Evolutionary conservation across 2,888 invertebrate species (phyloP).

Genomic region (Toxonevra muliebris): DNA sequence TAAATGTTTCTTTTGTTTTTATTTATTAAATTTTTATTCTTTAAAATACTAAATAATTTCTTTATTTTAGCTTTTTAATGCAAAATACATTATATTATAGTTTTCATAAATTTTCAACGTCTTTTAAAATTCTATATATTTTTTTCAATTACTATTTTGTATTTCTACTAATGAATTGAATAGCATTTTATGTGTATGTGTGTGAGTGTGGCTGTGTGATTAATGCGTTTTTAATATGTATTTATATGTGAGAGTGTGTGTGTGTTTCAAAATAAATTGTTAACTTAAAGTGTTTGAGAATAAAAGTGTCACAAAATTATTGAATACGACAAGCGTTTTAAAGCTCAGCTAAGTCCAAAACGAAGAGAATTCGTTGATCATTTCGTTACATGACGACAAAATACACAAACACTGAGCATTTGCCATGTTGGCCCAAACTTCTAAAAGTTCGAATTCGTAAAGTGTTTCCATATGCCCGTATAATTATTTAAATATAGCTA

Average conservation of each 20-base stretch:
- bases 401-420: too few species aligned
- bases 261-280: conserved; percentile 13
- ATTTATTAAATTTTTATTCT: conserved; percentile 22
- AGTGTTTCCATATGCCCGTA: too few species aligned
- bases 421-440: too few species aligned
- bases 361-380: too few species aligned
- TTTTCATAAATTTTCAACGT: conserved; percentile 24
- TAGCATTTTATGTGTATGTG: conserved; percentile 9
- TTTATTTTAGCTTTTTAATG: conserved; percentile 5
- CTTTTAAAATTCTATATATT: conserved; percentile 19
- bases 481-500: too few species aligned
- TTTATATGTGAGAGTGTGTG: conserved; percentile 18
- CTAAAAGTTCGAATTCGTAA: too few species aligned
- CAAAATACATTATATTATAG: conserved; percentile 14
- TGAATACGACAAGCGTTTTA: neutral
- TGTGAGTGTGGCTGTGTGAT: conserved; percentile 10
- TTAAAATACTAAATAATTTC: conserved; percentile 5
- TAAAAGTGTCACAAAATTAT: neutral
- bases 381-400: too few species aligned
- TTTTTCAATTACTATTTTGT: conserved; percentile 2
- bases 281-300: neutral
- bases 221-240: neutral
- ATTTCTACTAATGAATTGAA: neutral
- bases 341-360: neutral
- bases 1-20: conserved; percentile 17